phyloP scores from a whole-genome alignment of 2,888 invertebrate genomes.

The Poecilobothrus nobilitatus region DNA sequence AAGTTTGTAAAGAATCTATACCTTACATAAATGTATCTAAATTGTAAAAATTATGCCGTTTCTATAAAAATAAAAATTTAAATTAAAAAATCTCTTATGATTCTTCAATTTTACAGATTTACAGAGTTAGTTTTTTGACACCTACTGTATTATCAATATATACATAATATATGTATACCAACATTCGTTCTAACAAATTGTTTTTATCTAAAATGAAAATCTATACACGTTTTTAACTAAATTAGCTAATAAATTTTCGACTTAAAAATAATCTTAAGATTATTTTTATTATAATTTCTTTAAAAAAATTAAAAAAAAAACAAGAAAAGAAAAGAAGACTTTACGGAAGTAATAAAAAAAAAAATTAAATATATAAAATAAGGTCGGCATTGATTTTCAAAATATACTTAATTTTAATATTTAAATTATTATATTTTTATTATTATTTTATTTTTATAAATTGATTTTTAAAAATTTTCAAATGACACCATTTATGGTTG shows the following conservation, averaged over 20 bases:
- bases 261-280: not conserved
- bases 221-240: not conserved
- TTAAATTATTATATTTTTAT: not conserved
- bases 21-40: too few species aligned
- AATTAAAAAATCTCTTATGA: too few species aligned
- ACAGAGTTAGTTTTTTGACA: too few species aligned
- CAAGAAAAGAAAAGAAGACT: not conserved
- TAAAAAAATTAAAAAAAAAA: too few species aligned
- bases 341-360: slow-evolving; percentile 1
- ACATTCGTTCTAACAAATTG: too few species aligned
- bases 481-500: slow-evolving; percentile 1
- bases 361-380: not conserved
- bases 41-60: too few species aligned
- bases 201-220: slow-evolving; percentile 3
- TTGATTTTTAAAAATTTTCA: not conserved
- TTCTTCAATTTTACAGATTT: too few species aligned
- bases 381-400: not conserved
- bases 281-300: not conserved
- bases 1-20: too few species aligned
- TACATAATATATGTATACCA: too few species aligned
- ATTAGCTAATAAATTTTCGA: not conserved
- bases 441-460: not conserved
- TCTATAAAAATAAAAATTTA: too few species aligned
- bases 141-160: too few species aligned
- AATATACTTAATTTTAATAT: not conserved